Conservation (phyloP, 2,797 vertebrate genomes). For the Sciurus vulgaris region DNA sequence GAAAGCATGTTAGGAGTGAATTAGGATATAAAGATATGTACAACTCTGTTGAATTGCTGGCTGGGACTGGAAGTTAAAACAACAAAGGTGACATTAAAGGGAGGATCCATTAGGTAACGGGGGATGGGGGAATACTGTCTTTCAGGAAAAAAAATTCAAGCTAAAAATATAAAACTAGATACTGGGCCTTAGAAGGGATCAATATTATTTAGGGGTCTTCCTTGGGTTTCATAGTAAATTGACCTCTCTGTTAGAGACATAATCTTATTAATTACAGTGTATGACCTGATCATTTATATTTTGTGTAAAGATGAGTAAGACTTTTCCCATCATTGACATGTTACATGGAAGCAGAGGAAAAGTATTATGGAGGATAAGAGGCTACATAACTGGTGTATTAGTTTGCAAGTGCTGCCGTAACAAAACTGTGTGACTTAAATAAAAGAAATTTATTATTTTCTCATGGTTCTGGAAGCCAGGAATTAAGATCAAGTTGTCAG, state of each 20-base stretch:
- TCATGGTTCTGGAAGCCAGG: background rate
- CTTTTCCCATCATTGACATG: background rate
- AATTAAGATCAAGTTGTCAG: background rate
- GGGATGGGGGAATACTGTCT: fast-evolving
- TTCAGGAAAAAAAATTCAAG: background rate
- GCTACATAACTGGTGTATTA: background rate
- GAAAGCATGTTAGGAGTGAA: conserved; percentile 44
- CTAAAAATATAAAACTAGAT: conserved; percentile 2
- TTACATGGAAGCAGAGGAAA: background rate
- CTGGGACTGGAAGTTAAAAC: background rate
- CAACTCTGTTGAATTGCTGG: background rate
- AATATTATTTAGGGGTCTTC: background rate
- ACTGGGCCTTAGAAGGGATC: background rate
- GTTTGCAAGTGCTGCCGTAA: background rate
- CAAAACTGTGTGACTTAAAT: background rate
- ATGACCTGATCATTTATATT: background rate
- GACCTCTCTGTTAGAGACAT: background rate
- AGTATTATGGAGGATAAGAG: background rate
- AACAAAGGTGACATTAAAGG: background rate
- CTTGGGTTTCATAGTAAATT: conserved; percentile 19
- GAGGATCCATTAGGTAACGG: background rate
- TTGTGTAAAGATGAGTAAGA: background rate
- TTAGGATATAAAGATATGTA: background rate
- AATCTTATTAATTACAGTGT: background rate
- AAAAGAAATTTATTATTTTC: background rate